These are phyloP conservation scores for Lasioglossum zephyrum DNA, from an alignment of 2,888 invertebrate species.

Conservation along the genomic window DNA sequence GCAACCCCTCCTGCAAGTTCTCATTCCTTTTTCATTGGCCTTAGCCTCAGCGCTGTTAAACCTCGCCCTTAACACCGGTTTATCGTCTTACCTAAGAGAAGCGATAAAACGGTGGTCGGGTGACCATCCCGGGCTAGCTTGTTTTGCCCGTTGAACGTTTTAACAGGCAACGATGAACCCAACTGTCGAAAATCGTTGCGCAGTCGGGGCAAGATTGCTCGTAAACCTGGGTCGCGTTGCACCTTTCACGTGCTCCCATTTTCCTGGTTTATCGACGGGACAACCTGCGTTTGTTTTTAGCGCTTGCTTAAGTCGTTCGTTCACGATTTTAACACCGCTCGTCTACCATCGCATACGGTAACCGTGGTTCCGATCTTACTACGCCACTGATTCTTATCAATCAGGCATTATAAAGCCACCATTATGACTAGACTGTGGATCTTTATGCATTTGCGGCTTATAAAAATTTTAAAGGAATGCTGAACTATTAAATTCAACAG, in stretches of 20 bases:
- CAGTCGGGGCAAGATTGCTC: constrained; percentile 33
- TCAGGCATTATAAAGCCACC: neutral
- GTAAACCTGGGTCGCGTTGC: constrained; percentile 48
- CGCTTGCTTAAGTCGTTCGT: constrained; percentile 28
- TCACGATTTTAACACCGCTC: constrained; percentile 36
- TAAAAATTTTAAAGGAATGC: too few species aligned
- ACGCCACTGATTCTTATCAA: neutral
- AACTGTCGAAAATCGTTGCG: constrained; percentile 38
- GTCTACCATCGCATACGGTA: neutral
- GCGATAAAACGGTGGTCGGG: constrained; percentile 34
- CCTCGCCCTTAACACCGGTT: constrained; percentile 5
- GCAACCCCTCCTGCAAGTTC: neutral
- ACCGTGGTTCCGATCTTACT: neutral
- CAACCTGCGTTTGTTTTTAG: constrained; percentile 55
- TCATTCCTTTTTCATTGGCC: neutral
- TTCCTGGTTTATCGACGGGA: constrained; percentile 54
- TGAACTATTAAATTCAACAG: too few species aligned
- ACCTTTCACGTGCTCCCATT: constrained; percentile 25
- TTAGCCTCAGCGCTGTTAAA: neutral
- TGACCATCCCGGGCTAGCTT: neutral
- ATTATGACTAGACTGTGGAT: neutral
- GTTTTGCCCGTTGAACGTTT: constrained; percentile 11
- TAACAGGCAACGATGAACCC: constrained; percentile 11
- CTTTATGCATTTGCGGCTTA: too few species aligned
- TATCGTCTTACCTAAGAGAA: constrained; percentile 17